phyloP scores from a whole-genome alignment of 2,888 invertebrate genomes.

The Opisthograptis luteolata region DNA sequence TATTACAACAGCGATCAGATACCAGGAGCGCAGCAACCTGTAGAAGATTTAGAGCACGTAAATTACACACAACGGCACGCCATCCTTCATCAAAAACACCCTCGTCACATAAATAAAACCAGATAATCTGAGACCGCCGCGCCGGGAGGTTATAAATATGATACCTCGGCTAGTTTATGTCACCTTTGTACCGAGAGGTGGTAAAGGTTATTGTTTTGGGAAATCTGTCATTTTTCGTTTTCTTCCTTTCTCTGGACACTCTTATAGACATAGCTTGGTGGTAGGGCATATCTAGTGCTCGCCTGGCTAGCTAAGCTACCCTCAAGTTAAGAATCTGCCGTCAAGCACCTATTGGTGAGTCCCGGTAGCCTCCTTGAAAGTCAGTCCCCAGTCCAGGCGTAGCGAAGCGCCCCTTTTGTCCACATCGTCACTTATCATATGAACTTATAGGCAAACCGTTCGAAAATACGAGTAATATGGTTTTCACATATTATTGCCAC shows the following conservation, averaged over 20 bases:
- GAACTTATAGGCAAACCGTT: too few species aligned
- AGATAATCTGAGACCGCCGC: conserved; percentile 53
- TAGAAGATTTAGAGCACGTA: conserved; percentile 53
- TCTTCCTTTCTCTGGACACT: not conserved
- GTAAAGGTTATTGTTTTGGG: conserved; percentile 37
- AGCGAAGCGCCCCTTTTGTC: too few species aligned
- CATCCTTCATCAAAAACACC: conserved; percentile 66
- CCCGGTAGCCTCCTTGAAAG: too few species aligned
- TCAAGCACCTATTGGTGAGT: too few species aligned
- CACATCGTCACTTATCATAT: too few species aligned
- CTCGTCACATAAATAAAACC: conserved; percentile 65
- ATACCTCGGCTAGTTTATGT: conserved; percentile 51
- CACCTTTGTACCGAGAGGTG: conserved; percentile 44
- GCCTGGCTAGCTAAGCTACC: too few species aligned
- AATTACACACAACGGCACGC: conserved; percentile 60
- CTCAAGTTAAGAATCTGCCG: too few species aligned
- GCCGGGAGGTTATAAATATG: conserved; percentile 52
- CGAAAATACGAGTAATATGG: too few species aligned
- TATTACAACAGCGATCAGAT: conserved; percentile 48
- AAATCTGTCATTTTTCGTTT: not conserved
- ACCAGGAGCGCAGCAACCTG: conserved; percentile 53
- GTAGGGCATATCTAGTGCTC: too few species aligned
- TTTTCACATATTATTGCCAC: too few species aligned
- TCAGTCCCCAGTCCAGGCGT: too few species aligned
- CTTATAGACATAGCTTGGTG: too few species aligned